Base-by-base conservation (phyloP, 2,113 vertebrate genomes). In the Centropristis striata region DNA sequence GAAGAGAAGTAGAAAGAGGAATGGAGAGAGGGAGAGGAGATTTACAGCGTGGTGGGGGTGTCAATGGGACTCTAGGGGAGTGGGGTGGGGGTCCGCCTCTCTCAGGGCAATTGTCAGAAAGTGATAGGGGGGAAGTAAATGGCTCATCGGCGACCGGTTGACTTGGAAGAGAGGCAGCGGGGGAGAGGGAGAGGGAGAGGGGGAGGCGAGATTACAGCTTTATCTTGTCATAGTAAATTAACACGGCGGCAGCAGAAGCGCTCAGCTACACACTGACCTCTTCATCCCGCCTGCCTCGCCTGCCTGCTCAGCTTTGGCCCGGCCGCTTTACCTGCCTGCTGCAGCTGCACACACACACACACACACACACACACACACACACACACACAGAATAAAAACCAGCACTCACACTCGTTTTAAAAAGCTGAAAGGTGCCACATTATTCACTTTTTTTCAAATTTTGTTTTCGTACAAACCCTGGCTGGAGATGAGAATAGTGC, bases 211-310 rank as follows among this genome's bases (percentile, higher is more conserved):
- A 97, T 98, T 97, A 97, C 96, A 95, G 96, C 96, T 97, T 98
- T 98, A 98, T 98, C 96, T 97, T 97, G 97, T 98, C 97, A 96
- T 95, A 94, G 95, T 96, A 95, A 98, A 99, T 98, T 96, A 97
- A 96, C 96, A 93, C 93, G 94, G 94, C 92, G 89, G 94, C 86
- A 67, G 60, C 32, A 75, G 87, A 89, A 51, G 75, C 90, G 83
- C 95, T 96, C 96, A 93, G 96, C 94, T 93, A 95, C 94, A 88
- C 91, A 86, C 94, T 97, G 96, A 98, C 97, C 97, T 97, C 96
- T 97, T 97, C 96, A 96, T 97, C 96, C 71, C 46, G 55, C 47
- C 53, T 4, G 70, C 78, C 71, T 71, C 46, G 84, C 81, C 78
- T 95, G 94, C 92, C 94, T 93, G 94, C 95, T 95, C 92, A 67